phyloP scores from a whole-genome alignment of 2,797 vertebrate genomes.

The Falco novaeseelandiae region DNA sequence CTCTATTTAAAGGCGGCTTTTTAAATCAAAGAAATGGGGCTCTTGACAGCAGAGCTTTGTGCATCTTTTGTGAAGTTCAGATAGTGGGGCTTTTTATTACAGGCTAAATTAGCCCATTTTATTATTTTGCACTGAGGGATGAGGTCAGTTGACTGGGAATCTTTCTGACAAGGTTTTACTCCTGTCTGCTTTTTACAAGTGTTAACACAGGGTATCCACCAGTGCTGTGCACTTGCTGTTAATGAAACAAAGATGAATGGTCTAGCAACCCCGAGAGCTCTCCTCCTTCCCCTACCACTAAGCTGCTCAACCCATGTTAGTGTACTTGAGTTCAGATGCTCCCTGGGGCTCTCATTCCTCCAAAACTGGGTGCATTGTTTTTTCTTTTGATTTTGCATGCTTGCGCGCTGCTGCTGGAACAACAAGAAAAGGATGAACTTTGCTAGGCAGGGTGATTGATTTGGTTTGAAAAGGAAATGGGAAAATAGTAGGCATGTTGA shows the following conservation, averaged over 20 bases:
- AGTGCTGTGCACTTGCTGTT: background rate
- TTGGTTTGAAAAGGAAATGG: background rate
- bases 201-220: background rate
- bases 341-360: background rate
- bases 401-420: background rate
- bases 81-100: slow-evolving; percentile 12
- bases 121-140: slow-evolving; percentile 39
- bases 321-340: background rate
- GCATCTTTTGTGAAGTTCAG: slow-evolving; percentile 42
- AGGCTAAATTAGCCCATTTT: slow-evolving; percentile 48
- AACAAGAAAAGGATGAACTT: background rate
- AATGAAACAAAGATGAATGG: slow-evolving; percentile 26
- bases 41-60: slow-evolving; percentile 64
- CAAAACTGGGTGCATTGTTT: rapidly evolving
- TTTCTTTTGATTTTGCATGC: background rate
- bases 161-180: slow-evolving; percentile 46
- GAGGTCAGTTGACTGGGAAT: slow-evolving; percentile 55
- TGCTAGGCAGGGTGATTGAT: background rate
- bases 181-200: slow-evolving; percentile 5
- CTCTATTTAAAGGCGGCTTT: slow-evolving; percentile 26
- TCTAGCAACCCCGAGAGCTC: background rate
- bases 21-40: slow-evolving; percentile 51
- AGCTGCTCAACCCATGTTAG: background rate
- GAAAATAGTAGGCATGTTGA: background rate
- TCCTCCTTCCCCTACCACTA: background rate